A percentile compares a stretch with the other conserved stretches of the same genome.
These are phyloP conservation scores for Spatula clypeata DNA, from an alignment of 2,797 vertebrate species.

Conservation along the genomic window DNA sequence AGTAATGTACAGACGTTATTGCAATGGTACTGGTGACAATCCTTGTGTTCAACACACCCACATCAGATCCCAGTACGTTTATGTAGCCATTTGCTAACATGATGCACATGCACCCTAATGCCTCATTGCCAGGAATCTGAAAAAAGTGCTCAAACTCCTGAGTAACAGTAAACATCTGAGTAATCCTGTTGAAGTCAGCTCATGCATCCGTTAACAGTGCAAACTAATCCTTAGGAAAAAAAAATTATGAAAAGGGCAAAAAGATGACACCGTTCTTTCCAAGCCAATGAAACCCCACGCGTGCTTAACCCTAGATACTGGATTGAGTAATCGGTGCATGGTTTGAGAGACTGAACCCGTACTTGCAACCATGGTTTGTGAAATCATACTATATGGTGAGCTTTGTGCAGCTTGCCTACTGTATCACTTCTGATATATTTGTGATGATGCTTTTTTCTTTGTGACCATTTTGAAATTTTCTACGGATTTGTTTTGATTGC, in stretches of 20 bases:
- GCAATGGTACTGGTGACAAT: background rate
- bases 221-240: background rate
- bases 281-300: background rate
- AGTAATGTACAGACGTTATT: background rate
- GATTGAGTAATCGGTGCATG: background rate
- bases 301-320: background rate
- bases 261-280: background rate
- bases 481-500: conserved; percentile 70
- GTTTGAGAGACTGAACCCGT: background rate
- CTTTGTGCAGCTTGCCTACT: background rate
- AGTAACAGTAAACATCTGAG: background rate
- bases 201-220: background rate
- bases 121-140: background rate
- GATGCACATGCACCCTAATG: background rate
- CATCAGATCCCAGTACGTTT: background rate
- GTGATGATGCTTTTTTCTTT: background rate
- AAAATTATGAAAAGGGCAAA: conserved; percentile 3
- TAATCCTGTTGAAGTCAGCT: background rate
- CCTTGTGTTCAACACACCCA: background rate
- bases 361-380: background rate
- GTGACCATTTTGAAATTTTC: conserved; percentile 58
- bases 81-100: background rate
- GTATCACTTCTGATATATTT: background rate
- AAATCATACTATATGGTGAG: background rate
- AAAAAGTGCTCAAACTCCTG: background rate